Evolutionary conservation across 1,140 invertebrate genomes (phyloP).

Genomic region (Trypoxylus dichotomus): DNA sequence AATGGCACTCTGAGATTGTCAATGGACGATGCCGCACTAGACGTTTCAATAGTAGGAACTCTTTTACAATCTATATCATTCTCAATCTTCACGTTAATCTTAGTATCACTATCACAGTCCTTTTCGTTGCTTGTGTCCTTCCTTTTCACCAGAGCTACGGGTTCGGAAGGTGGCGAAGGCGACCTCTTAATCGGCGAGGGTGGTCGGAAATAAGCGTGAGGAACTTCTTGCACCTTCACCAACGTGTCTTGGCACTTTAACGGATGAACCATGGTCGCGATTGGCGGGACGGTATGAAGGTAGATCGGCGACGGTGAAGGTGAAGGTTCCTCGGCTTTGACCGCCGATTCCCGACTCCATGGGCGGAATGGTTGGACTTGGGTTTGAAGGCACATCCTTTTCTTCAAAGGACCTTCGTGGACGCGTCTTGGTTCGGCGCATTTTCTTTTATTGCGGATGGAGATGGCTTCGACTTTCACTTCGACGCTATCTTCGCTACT

Average conservation of each 20-base stretch:
- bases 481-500: constrained; percentile 77
- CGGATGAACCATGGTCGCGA: not conserved
- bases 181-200: constrained; percentile 33
- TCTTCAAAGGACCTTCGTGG: constrained; percentile 64
- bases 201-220: constrained; percentile 41
- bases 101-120: constrained; percentile 29
- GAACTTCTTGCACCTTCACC: constrained; percentile 33
- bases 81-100: constrained; percentile 21
- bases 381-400: constrained; percentile 60
- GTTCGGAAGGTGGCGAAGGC: constrained; percentile 31
- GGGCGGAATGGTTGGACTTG: constrained; percentile 58
- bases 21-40: constrained; percentile 38
- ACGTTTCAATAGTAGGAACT: not conserved
- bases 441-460: constrained; percentile 65
- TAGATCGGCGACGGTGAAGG: constrained; percentile 31
- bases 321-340: not conserved
- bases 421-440: constrained; percentile 68
- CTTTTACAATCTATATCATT: not conserved
- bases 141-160: constrained; percentile 35
- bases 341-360: constrained; percentile 53
- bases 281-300: constrained; percentile 42
- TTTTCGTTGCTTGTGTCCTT: not conserved
- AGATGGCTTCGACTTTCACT: constrained; percentile 65
- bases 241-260: not conserved
- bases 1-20: constrained; percentile 57